Evolutionary conservation across 2,888 invertebrate genomes (phyloP).

Genomic region (Tigriopus californicus): DNA sequence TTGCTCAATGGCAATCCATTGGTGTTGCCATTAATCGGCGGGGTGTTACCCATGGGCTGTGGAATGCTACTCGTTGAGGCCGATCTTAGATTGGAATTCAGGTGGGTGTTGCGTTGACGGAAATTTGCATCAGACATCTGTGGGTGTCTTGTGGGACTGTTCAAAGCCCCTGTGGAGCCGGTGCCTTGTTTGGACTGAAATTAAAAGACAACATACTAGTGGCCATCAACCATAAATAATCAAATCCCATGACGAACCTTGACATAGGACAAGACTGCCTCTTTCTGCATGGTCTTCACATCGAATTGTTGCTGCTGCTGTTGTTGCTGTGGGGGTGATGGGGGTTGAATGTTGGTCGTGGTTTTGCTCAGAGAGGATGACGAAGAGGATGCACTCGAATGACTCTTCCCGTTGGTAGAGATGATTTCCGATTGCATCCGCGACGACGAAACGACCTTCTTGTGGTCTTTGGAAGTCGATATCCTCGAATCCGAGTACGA

Average conservation of each 20-base stretch:
- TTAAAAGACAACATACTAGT: not conserved
- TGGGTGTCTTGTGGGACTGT: no score
- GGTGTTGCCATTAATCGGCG: no score
- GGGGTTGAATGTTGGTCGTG: no score
- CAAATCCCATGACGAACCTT: slow-evolving; percentile 20
- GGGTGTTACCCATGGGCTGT: not conserved
- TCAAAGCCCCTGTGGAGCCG: no score
- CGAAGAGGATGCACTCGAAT: not conserved
- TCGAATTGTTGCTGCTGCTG: no score
- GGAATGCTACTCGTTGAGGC: not conserved
- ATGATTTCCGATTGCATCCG: not conserved
- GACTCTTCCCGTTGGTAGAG: not conserved
- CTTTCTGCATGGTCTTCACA: slow-evolving; percentile 23
- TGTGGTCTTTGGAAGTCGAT: not conserved
- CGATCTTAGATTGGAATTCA: not conserved
- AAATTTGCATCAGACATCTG: not conserved
- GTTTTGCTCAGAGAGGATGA: no score
- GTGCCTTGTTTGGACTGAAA: slow-evolving; percentile 7
- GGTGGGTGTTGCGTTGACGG: not conserved
- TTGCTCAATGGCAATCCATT: no score
- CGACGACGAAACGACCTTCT: not conserved
- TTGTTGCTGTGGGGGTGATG: not conserved
- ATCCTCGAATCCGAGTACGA: not conserved
- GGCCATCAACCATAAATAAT: no score
- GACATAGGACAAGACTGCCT: slow-evolving; percentile 25